These are phyloP conservation scores for Urocynchramus pylzowi DNA, from an alignment of 2,113 vertebrate species.

Conservation along the genomic window DNA sequence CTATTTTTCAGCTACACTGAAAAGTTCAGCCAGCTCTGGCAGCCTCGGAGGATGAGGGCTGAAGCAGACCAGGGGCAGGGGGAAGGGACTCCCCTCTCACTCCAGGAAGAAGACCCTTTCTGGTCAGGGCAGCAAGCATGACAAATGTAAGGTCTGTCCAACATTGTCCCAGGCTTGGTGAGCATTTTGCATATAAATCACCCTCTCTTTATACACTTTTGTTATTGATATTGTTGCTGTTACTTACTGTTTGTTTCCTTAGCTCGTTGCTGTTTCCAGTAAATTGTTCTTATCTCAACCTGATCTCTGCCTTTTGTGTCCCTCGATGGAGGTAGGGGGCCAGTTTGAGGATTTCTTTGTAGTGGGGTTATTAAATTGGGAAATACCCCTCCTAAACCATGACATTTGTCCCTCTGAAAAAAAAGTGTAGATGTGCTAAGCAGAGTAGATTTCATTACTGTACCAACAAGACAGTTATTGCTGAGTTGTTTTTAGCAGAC, in stretches of 20 bases:
- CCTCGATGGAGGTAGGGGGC: accelerated
- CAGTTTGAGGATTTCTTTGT: neutral
- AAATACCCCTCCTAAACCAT: neutral
- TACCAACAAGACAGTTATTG: neutral
- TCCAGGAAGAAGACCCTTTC: neutral
- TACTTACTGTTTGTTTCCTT: neutral
- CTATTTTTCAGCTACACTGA: neutral
- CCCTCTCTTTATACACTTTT: neutral
- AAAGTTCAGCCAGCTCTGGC: neutral
- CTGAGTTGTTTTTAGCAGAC: neutral
- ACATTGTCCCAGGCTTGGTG: accelerated
- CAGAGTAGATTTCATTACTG: neutral
- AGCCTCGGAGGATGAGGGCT: neutral
- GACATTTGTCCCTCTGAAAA: neutral
- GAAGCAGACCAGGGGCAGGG: neutral
- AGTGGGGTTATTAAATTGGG: neutral
- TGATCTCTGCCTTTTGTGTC: neutral
- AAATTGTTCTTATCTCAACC: neutral
- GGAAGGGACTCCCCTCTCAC: neutral
- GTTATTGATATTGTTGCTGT: neutral
- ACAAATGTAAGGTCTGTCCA: neutral
- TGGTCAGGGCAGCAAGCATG: accelerated
- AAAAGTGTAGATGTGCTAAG: neutral
- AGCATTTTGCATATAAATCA: neutral
- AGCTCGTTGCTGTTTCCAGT: neutral